phyloP scores from a whole-genome alignment of 2,888 invertebrate genomes.

The Phrixothrix hirtus region DNA sequence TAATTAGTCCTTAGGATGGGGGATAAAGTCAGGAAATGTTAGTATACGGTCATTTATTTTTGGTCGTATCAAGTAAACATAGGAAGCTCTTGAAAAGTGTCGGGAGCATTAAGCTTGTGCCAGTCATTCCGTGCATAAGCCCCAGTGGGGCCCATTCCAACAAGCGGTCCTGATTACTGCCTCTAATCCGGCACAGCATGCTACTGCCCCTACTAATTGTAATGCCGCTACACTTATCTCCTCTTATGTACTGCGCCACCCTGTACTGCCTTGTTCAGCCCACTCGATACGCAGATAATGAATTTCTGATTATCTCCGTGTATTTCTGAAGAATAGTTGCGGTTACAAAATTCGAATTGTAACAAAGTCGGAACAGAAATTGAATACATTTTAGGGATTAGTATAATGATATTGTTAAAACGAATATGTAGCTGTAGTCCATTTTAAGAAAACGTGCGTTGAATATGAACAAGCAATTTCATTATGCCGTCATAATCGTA shows the following conservation, averaged over 20 bases:
- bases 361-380: constrained; percentile 9
- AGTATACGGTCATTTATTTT: constrained; percentile 9
- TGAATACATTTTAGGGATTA: constrained; percentile 31
- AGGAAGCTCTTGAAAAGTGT: constrained; percentile 26
- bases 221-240: constrained; percentile 46
- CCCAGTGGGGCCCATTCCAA: constrained; percentile 34
- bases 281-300: constrained; percentile 24
- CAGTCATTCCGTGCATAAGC: constrained; percentile 36
- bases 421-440: constrained; percentile 24
- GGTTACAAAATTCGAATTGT: not conserved
- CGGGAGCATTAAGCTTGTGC: constrained; percentile 32
- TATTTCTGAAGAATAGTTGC: not conserved
- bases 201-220: constrained; percentile 56
- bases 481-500: constrained; percentile 24
- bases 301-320: constrained; percentile 17
- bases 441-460: constrained; percentile 32
- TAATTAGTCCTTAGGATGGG: too few species aligned
- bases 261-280: constrained; percentile 23
- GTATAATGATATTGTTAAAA: constrained; percentile 29
- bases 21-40: not conserved
- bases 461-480: constrained; percentile 35
- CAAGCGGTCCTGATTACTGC: constrained; percentile 41
- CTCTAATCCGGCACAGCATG: constrained; percentile 55
- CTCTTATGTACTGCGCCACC: constrained; percentile 26
- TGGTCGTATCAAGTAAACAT: constrained; percentile 10